These are phyloP conservation scores for Lethocerus indicus DNA, from an alignment of 1,140 invertebrate species.

Conservation along the genomic window DNA sequence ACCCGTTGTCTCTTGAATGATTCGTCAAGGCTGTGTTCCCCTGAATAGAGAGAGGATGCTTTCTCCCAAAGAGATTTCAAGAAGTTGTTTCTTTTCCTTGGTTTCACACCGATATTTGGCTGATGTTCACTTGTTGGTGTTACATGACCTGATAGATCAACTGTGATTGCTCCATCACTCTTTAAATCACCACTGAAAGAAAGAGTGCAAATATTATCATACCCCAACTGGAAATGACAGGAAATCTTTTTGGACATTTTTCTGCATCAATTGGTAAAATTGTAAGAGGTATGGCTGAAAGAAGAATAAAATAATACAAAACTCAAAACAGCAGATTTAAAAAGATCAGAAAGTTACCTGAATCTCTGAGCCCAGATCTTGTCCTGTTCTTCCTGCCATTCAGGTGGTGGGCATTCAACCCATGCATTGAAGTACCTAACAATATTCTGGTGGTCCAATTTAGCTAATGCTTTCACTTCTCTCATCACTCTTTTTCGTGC, in stretches of 20 bases:
- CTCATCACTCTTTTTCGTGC: slow-evolving; percentile 74
- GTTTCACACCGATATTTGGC: neutral
- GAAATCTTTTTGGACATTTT: too few species aligned
- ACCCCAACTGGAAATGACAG: too few species aligned
- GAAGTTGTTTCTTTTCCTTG: slow-evolving; percentile 6
- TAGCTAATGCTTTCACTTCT: slow-evolving; percentile 86
- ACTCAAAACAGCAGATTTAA: too few species aligned
- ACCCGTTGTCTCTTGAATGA: neutral
- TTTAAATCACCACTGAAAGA: slow-evolving; percentile 2
- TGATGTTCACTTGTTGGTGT: slow-evolving; percentile 11
- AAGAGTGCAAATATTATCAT: neutral
- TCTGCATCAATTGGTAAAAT: too few species aligned
- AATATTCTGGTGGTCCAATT: slow-evolving; percentile 86
- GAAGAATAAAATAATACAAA: too few species aligned
- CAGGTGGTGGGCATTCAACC: slow-evolving; percentile 74
- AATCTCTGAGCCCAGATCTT: slow-evolving; percentile 33
- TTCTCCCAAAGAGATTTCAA: slow-evolving; percentile 11
- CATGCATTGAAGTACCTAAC: slow-evolving; percentile 90
- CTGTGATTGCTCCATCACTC: slow-evolving; percentile 4
- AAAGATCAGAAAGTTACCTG: slow-evolving; percentile 14
- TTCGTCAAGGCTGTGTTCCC: neutral
- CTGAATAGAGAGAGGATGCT: slow-evolving; percentile 7
- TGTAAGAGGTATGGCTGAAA: too few species aligned
- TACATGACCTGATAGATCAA: slow-evolving; percentile 13
- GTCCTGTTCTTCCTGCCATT: slow-evolving; percentile 74